Conservation (phyloP, 2,113 vertebrate genomes). For the Tympanuchus pallidicinctus region DNA sequence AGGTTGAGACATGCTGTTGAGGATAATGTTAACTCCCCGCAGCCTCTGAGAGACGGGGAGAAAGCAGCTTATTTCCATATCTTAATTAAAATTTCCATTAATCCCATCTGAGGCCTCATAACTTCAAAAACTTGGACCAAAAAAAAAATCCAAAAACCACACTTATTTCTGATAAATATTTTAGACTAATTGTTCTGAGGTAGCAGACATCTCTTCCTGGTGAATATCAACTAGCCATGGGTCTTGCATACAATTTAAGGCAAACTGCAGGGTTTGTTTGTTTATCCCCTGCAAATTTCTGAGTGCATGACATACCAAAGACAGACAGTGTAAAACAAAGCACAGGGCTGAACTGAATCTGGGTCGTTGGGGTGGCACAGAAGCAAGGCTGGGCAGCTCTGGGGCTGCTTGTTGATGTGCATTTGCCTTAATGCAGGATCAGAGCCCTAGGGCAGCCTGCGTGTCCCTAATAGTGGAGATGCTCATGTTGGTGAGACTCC, state of each 20-base stretch:
- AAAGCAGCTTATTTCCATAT: conserved; percentile 79
- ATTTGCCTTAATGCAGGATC: no score
- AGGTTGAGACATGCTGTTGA: conserved; percentile 61
- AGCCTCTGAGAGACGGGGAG: conserved; percentile 64
- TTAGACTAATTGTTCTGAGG: conserved; percentile 68
- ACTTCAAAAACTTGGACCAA: conserved; percentile 72
- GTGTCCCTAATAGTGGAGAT: background rate
- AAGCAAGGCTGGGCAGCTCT: fast-evolving
- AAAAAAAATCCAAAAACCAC: background rate
- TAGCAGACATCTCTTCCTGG: conserved; percentile 64
- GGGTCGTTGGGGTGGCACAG: background rate
- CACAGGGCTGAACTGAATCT: background rate
- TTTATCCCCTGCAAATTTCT: conserved; percentile 53
- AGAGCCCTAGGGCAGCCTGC: background rate
- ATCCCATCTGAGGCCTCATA: conserved; percentile 76
- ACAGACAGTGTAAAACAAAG: background rate
- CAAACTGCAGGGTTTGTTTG: conserved; percentile 9
- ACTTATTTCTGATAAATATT: conserved; percentile 77
- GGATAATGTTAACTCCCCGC: conserved; percentile 66
- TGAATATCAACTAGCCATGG: conserved; percentile 56
- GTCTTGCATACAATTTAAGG: background rate
- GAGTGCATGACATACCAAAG: background rate
- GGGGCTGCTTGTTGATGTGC: background rate
- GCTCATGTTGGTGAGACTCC: background rate
- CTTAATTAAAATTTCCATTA: conserved; percentile 80